These are phyloP conservation scores for Desmodus rotundus DNA, from an alignment of 2,113 vertebrate species.

Conservation along the genomic window DNA sequence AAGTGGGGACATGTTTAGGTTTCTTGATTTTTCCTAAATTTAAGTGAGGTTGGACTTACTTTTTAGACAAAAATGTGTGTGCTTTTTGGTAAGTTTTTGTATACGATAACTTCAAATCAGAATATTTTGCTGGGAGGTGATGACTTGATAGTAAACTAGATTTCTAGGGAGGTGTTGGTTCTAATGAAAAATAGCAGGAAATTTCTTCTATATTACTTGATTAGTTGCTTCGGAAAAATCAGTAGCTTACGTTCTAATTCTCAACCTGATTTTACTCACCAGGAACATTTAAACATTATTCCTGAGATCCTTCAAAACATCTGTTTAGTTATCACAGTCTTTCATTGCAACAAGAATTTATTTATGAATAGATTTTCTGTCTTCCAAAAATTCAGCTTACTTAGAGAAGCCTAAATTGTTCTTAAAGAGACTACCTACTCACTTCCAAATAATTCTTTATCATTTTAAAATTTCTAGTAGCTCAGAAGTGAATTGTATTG, in stretches of 20 bases:
- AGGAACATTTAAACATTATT: slow-evolving; percentile 28
- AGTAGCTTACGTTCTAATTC: background rate
- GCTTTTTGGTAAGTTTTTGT: background rate
- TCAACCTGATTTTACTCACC: background rate
- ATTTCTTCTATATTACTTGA: background rate
- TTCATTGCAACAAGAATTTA: slow-evolving; percentile 31
- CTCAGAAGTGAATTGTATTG: slow-evolving; percentile 33
- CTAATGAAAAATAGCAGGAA: background rate
- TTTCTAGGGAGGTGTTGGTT: slow-evolving; percentile 5
- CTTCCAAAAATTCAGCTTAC: background rate
- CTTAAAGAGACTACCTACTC: slow-evolving; percentile 44
- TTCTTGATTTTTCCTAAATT: slow-evolving; percentile 8
- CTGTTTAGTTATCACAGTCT: background rate
- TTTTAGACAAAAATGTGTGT: background rate
- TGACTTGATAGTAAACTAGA: background rate
- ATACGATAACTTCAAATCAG: background rate
- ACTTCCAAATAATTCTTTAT: background rate
- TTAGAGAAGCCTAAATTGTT: slow-evolving; percentile 26
- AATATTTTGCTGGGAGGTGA: background rate
- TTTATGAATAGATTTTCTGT: slow-evolving; percentile 45
- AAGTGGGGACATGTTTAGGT: background rate
- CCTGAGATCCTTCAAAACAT: background rate
- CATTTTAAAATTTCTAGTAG: slow-evolving; percentile 17
- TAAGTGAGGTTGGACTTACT: background rate
- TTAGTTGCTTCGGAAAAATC: slow-evolving; percentile 13